These are phyloP conservation scores for Pelvicachromis taeniatus DNA, from an alignment of 2,113 vertebrate genomes.

Conservation along the genomic window DNA sequence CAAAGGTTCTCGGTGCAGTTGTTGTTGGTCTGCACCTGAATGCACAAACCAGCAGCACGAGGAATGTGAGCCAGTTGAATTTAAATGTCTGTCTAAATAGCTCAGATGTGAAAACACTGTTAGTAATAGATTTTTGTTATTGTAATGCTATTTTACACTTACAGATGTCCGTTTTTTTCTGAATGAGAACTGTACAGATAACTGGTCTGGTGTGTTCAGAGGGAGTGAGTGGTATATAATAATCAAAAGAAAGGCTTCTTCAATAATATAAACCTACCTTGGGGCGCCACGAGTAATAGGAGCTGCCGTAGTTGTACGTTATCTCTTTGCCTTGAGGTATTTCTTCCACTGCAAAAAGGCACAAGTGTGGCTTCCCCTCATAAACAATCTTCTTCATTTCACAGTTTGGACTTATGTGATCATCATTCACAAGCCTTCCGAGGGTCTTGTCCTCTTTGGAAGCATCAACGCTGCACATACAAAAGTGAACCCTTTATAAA, in stretches of 20 bases:
- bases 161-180: rapidly evolving
- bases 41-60: too few relatives aligned
- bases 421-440: slow-evolving; percentile 38
- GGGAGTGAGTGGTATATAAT: neutral
- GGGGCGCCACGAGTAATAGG: neutral
- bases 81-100: too few relatives aligned
- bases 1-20: too few relatives aligned
- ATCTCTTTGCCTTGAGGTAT: slow-evolving; percentile 33
- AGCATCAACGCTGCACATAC: slow-evolving; percentile 27
- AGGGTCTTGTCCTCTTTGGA: neutral
- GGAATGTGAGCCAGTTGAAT: too few relatives aligned
- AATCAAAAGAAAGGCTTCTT: neutral
- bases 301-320: slow-evolving; percentile 1
- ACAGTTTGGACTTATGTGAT: slow-evolving; percentile 39
- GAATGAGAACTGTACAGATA: neutral
- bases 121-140: neutral
- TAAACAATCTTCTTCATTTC: neutral
- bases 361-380: slow-evolving; percentile 39
- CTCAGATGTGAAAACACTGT: neutral
- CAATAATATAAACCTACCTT: neutral
- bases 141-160: neutral
- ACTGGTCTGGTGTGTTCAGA: neutral
- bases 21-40: too few relatives aligned
- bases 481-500: neutral
- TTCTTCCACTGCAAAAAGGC: slow-evolving; percentile 15